Evolutionary conservation across 2,113 vertebrate genomes (phyloP).

Genomic region (Scalopus aquaticus): DNA sequence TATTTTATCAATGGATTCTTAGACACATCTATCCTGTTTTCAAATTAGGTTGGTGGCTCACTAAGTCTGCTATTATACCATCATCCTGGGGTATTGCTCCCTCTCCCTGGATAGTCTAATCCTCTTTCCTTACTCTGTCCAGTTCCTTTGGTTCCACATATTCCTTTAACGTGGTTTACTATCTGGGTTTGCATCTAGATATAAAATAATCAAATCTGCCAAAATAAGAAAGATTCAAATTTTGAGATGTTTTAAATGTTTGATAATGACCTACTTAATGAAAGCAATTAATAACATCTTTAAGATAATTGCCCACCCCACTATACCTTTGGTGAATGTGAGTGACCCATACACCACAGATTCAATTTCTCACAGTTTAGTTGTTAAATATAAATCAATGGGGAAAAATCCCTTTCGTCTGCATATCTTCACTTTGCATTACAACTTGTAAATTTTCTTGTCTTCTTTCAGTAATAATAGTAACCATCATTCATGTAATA

Average conservation of each 20-base stretch:
- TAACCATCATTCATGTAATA: background rate
- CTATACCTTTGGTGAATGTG: background rate
- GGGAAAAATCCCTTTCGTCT: background rate
- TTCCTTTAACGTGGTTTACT: background rate
- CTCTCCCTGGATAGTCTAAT: background rate
- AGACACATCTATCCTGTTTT: background rate
- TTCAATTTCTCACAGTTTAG: background rate
- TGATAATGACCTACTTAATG: background rate
- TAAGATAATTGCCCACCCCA: background rate
- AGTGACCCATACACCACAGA: background rate
- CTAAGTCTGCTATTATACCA: background rate
- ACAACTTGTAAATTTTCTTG: background rate
- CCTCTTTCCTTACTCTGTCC: background rate
- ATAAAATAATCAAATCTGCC: background rate
- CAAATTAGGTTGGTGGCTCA: background rate
- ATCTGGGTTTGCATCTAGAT: background rate
- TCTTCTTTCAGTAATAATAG: background rate
- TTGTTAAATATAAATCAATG: background rate
- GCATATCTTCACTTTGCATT: background rate
- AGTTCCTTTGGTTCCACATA: background rate
- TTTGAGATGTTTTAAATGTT: constrained; percentile 20
- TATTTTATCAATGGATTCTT: background rate
- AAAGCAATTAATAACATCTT: background rate
- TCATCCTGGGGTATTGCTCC: background rate
- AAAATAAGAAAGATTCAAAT: background rate